phyloP scores from a whole-genome alignment of 2,113 vertebrate species.

The Pachycephala philippinensis region DNA sequence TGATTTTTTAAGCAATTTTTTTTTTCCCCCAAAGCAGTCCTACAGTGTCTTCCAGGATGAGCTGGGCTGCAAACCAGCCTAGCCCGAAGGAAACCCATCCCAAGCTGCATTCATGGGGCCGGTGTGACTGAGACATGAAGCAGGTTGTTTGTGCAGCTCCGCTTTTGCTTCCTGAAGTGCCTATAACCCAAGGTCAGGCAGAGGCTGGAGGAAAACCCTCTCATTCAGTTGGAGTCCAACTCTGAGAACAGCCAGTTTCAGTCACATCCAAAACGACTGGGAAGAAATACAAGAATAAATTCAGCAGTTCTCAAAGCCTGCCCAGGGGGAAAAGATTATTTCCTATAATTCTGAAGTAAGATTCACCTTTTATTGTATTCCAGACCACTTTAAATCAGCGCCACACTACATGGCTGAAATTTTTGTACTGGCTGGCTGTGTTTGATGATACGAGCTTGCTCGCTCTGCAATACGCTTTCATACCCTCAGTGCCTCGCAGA shows the following conservation, averaged over 20 bases:
- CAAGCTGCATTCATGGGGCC: neutral
- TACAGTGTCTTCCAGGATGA: neutral
- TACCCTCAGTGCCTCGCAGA: neutral
- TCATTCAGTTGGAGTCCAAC: constrained; percentile 10
- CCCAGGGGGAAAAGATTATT: neutral
- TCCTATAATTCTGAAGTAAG: neutral
- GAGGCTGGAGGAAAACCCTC: constrained; percentile 21
- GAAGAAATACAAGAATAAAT: neutral
- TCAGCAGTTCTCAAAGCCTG: neutral
- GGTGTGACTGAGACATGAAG: neutral
- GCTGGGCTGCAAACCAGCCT: neutral
- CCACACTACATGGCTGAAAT: accelerated
- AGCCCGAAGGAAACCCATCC: neutral
- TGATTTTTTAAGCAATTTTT: neutral
- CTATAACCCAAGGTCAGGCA: constrained; percentile 16
- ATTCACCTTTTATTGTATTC: constrained; percentile 27
- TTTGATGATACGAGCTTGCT: neutral
- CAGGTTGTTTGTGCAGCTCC: neutral
- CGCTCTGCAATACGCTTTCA: neutral
- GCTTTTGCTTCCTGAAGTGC: neutral
- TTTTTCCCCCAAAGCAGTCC: neutral
- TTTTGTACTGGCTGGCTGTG: neutral
- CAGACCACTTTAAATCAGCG: constrained; percentile 1
- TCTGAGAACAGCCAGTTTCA: constrained; percentile 28
- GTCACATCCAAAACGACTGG: constrained; percentile 19